Percentiles rank a stretch among this genome's conserved stretches.
These are phyloP conservation scores for Trogon melanurus DNA, from an alignment of 2,113 vertebrate genomes.

Conservation along the genomic window DNA sequence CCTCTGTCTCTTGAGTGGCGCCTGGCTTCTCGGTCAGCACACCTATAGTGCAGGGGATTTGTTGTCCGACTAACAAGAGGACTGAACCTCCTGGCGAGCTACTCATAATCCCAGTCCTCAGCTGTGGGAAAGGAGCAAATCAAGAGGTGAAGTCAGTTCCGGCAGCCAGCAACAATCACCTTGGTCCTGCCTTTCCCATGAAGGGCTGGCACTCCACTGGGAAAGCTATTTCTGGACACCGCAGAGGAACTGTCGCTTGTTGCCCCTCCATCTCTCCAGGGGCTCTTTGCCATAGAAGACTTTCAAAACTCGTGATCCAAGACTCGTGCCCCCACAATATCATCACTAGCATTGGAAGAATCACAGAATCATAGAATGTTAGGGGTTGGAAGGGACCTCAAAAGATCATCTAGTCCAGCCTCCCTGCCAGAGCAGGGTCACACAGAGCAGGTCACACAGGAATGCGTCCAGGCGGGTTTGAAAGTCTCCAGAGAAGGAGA, in stretches of 20 bases:
- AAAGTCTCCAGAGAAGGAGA: no score
- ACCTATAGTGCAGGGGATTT: accelerated
- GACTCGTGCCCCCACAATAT: neutral
- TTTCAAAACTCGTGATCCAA: neutral
- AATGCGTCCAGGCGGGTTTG: no score
- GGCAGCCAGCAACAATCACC: accelerated
- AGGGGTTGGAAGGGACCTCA: no score
- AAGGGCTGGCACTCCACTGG: no score
- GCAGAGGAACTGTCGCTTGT: neutral
- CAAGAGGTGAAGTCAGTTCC: neutral
- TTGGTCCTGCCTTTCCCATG: neutral
- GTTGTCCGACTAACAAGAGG: neutral
- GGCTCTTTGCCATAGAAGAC: neutral
- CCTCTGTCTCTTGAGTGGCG: neutral
- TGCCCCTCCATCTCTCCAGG: neutral
- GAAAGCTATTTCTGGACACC: neutral
- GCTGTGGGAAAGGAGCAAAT: neutral
- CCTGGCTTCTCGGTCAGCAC: neutral
- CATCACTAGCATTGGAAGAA: no score
- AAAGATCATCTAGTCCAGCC: no score
- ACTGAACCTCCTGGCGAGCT: neutral
- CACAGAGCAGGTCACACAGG: no score
- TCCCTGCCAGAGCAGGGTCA: no score
- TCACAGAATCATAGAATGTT: no score
- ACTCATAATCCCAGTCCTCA: neutral